A percentile compares a stretch with the other conserved stretches of the same genome.
Evolutionary conservation across 1,140 invertebrate species (phyloP).

Genomic region (Drosophila teissieri): DNA sequence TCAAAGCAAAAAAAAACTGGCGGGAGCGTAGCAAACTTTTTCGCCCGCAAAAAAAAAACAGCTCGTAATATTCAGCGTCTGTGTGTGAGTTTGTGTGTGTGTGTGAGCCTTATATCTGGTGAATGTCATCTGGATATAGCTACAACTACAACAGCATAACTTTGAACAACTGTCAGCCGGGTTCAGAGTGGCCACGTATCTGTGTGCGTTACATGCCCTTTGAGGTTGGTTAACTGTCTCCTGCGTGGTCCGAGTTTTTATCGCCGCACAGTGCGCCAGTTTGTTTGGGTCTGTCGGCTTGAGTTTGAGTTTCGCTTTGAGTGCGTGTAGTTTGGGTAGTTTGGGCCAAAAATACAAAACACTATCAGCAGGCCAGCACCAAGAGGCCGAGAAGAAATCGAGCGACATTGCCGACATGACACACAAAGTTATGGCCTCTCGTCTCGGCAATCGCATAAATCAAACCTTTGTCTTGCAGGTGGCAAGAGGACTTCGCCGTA

Average conservation of each 20-base stretch:
- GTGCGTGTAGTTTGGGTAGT: conserved; percentile 38
- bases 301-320: conserved; percentile 1
- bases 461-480: conserved; percentile 59
- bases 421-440: conserved; percentile 55
- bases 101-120: conserved; percentile 75
- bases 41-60: conserved; percentile 36
- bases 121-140: conserved; percentile 72
- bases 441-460: conserved; percentile 46
- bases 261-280: conserved; percentile 66
- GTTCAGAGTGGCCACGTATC: neutral
- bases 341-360: conserved; percentile 45
- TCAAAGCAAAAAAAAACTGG: conserved; percentile 12
- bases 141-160: conserved; percentile 61
- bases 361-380: conserved; percentile 14
- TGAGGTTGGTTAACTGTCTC: conserved; percentile 75
- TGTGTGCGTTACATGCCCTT: conserved; percentile 39
- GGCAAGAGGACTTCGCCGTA: conserved; percentile 2
- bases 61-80: conserved; percentile 28
- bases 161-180: conserved; percentile 60
- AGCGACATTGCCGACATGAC: conserved; percentile 43
- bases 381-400: conserved; percentile 16
- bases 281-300: conserved; percentile 12
- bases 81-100: conserved; percentile 28
- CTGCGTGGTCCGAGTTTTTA: conserved; percentile 62
- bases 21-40: conserved; percentile 52